Conservation (phyloP, 2,797 vertebrate species). For the Scarus forsteni region DNA sequence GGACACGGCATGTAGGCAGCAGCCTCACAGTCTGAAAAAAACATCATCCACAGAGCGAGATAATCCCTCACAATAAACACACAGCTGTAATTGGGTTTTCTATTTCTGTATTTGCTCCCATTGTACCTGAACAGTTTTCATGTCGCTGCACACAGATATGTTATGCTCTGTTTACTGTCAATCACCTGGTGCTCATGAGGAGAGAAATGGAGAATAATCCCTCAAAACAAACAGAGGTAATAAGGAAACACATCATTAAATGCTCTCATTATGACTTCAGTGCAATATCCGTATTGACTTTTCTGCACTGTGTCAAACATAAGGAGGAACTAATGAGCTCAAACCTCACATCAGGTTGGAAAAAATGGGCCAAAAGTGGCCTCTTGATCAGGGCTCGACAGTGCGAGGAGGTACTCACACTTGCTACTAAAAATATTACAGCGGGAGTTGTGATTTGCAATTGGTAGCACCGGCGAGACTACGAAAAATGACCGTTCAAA, state of each 20-base stretch:
- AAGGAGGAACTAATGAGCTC: background rate
- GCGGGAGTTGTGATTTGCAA: no score
- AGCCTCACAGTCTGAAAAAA: slow-evolving; percentile 9
- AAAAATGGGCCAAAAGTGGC: no score
- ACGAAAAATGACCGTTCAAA: no score
- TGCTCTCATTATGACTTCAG: background rate
- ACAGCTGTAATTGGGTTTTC: slow-evolving; percentile 38
- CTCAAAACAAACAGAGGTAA: slow-evolving; percentile 4
- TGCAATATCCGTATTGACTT: background rate
- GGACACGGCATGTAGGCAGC: slow-evolving; percentile 10
- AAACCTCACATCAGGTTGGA: slow-evolving; percentile 5
- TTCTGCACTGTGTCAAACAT: background rate
- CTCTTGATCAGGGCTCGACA: no score
- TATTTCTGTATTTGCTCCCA: slow-evolving; percentile 25
- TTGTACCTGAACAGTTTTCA: slow-evolving; percentile 32
- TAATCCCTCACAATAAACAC: slow-evolving; percentile 57
- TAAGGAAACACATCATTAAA: slow-evolving; percentile 13
- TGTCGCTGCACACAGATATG: slow-evolving; percentile 13
- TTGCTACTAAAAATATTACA: no score
- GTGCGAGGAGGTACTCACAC: no score
- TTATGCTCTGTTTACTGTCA: slow-evolving; percentile 49
- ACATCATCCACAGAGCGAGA: slow-evolving; percentile 24
- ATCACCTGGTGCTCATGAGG: slow-evolving; percentile 15
- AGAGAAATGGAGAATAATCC: slow-evolving; percentile 29
- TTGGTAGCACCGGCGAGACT: no score